These are phyloP conservation scores for Stratiomys singularior DNA, from an alignment of 2,888 invertebrate species.

Conservation along the genomic window DNA sequence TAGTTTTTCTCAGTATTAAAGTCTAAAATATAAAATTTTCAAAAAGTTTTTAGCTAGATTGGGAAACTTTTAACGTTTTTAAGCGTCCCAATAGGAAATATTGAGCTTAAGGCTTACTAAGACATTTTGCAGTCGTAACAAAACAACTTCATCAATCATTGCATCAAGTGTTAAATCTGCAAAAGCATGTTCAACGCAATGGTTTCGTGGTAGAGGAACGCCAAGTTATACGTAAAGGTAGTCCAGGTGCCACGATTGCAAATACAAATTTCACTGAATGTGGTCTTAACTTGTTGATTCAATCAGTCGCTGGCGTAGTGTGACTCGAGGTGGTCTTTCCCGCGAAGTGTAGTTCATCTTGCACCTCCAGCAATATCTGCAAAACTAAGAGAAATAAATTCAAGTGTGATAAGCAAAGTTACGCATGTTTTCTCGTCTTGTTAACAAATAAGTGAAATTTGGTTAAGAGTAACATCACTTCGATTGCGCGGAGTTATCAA, in stretches of 20 bases:
- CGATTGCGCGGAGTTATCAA: not conserved
- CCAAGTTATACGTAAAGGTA: slow-evolving; percentile 10
- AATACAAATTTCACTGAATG: slow-evolving; percentile 32
- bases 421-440: not conserved
- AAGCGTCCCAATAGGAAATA: no score
- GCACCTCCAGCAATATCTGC: not conserved
- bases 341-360: slow-evolving; percentile 1
- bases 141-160: not conserved
- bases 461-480: not conserved
- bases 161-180: not conserved
- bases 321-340: slow-evolving; percentile 28
- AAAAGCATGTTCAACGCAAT: not conserved
- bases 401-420: not conserved
- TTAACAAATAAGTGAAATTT: not conserved
- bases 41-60: no score
- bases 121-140: no score
- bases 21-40: no score
- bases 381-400: not conserved
- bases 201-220: slow-evolving; percentile 15
- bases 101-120: no score
- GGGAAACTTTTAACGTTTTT: no score
- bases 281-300: slow-evolving; percentile 13
- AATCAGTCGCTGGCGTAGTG: slow-evolving; percentile 20
- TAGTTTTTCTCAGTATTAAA: no score
- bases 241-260: slow-evolving; percentile 38